These are phyloP conservation scores for Heliconius sara DNA, from an alignment of 2,888 invertebrate genomes.

Conservation along the genomic window DNA sequence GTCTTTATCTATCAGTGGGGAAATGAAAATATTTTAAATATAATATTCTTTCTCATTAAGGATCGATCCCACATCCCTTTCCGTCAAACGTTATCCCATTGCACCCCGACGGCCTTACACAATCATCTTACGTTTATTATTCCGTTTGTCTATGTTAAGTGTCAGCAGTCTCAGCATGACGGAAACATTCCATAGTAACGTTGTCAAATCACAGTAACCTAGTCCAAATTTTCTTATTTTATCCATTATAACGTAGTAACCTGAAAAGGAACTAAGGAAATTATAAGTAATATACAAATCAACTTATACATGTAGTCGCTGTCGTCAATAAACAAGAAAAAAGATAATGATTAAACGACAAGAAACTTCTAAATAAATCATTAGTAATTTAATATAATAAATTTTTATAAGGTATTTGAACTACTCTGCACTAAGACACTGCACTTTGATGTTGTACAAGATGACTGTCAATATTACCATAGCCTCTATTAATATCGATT, in stretches of 20 bases:
- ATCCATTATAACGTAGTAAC: neutral
- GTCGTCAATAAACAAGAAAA: no score
- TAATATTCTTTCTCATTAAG: no score
- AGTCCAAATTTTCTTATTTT: constrained; percentile 30
- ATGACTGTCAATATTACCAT: neutral
- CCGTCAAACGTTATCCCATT: neutral
- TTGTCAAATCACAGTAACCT: constrained; percentile 29
- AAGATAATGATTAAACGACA: no score
- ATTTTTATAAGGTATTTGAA: neutral
- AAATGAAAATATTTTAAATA: no score
- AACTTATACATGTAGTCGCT: neutral
- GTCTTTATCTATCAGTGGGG: no score
- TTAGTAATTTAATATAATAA: no score
- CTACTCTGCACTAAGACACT: neutral
- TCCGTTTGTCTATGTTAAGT: constrained; percentile 33
- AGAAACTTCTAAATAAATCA: neutral
- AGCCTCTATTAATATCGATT: constrained; percentile 9
- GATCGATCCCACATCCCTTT: neutral
- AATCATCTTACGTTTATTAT: constrained; percentile 29
- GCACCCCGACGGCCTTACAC: no score
- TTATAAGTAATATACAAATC: neutral
- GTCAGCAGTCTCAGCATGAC: constrained; percentile 31
- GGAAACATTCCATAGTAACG: constrained; percentile 29
- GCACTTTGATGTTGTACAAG: neutral
- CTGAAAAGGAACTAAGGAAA: neutral